phyloP scores from a whole-genome alignment of 2,888 invertebrate genomes.

The Parthenolecanium corni region DNA sequence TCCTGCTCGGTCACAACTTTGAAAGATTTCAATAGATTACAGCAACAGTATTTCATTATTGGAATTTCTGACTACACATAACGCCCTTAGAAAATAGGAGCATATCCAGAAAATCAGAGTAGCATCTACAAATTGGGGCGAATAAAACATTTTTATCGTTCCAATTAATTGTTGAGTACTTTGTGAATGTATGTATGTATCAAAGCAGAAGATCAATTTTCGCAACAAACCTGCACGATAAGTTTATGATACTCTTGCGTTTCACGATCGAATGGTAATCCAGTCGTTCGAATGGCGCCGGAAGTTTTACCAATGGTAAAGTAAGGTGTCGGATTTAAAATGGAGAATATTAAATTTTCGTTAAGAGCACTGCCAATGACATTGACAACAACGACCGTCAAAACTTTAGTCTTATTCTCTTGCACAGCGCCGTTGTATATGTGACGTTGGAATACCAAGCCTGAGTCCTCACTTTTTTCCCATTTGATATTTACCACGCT shows the following conservation, averaged over 20 bases:
- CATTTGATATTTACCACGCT: constrained; percentile 51
- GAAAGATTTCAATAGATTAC: too few relatives aligned
- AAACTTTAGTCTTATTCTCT: constrained; percentile 74
- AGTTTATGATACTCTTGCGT: constrained; percentile 63
- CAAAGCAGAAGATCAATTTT: too few relatives aligned
- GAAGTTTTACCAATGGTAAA: constrained; percentile 81
- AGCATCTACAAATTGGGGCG: too few relatives aligned
- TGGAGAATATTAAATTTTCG: constrained; percentile 73
- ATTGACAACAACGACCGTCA: constrained; percentile 70
- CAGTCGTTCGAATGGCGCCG: constrained; percentile 77
- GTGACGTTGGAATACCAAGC: constrained; percentile 65
- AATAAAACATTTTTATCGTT: too few relatives aligned
- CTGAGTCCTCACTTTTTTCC: constrained; percentile 57
- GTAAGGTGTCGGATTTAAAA: constrained; percentile 74
- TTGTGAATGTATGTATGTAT: too few relatives aligned
- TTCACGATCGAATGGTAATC: constrained; percentile 78
- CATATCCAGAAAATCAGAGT: too few relatives aligned
- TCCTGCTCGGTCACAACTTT: too few relatives aligned
- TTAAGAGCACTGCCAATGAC: constrained; percentile 78
- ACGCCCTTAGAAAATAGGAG: too few relatives aligned
- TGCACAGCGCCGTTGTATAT: constrained; percentile 67
- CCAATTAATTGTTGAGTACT: too few relatives aligned
- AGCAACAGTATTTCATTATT: too few relatives aligned
- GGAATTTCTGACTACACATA: too few relatives aligned
- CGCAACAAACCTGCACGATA: constrained; percentile 60